These are phyloP conservation scores for Cosmia pyralina DNA, from an alignment of 2,888 invertebrate genomes.

Conservation along the genomic window DNA sequence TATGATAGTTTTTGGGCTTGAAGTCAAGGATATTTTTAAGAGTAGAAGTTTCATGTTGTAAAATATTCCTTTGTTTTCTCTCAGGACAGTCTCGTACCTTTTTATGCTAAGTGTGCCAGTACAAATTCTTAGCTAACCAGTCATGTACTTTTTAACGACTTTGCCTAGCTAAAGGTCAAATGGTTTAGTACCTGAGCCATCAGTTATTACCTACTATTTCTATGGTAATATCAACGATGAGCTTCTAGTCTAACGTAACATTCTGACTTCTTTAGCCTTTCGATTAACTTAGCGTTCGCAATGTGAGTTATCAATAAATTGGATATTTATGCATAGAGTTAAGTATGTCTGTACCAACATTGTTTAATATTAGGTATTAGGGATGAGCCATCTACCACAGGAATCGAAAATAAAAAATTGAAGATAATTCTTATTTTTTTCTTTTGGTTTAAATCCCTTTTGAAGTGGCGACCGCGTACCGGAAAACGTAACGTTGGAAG, in stretches of 20 bases:
- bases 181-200: conserved; percentile 4
- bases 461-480: too few species aligned
- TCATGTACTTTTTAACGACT: conserved; percentile 1
- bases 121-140: conserved; percentile 2
- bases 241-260: background rate
- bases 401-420: background rate
- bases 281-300: background rate
- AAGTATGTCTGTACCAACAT: background rate
- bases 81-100: background rate
- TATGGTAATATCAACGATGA: conserved; percentile 18
- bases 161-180: background rate
- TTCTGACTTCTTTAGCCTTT: conserved; percentile 2
- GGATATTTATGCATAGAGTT: background rate
- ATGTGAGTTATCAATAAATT: background rate
- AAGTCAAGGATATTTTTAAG: conserved; percentile 10
- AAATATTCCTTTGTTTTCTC: conserved; percentile 12
- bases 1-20: background rate
- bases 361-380: background rate
- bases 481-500: too few species aligned
- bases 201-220: conserved; percentile 9
- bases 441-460: too few species aligned
- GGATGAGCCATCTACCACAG: background rate
- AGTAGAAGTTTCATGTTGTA: background rate
- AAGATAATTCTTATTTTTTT: too few species aligned
- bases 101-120: conserved; percentile 8